These are phyloP conservation scores for Pampusana beccarii DNA, from an alignment of 2,113 vertebrate species.

Conservation along the genomic window DNA sequence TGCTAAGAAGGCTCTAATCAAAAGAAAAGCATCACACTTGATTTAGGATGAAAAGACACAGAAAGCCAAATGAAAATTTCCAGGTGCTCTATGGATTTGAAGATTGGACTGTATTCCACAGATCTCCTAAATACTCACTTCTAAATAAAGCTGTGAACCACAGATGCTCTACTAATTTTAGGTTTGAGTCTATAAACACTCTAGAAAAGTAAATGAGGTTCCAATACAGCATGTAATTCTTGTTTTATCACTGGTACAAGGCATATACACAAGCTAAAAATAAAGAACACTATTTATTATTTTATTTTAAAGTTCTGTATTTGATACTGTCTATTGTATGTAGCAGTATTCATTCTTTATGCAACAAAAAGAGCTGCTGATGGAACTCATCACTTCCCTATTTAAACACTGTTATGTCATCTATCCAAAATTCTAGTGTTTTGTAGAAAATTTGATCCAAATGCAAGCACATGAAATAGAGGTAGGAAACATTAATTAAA, in stretches of 20 bases:
- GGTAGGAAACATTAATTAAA: not conserved
- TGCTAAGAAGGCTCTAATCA: not conserved
- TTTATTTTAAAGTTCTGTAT: not conserved
- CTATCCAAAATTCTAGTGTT: not conserved
- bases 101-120: not conserved
- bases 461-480: not conserved
- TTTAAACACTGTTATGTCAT: not conserved
- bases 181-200: not conserved
- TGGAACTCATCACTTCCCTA: not conserved
- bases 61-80: not conserved
- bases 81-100: not conserved
- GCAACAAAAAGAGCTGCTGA: not conserved
- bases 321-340: not conserved
- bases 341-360: not conserved
- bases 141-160: not conserved
- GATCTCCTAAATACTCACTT: not conserved
- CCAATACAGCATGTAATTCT: not conserved
- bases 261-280: not conserved
- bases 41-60: not conserved
- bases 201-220: not conserved
- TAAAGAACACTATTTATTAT: not conserved
- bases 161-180: not conserved
- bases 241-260: not conserved
- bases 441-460: not conserved
- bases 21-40: not conserved